These are phyloP conservation scores for Andrena cerasifolii DNA, from an alignment of 1,140 invertebrate species.

Conservation along the genomic window DNA sequence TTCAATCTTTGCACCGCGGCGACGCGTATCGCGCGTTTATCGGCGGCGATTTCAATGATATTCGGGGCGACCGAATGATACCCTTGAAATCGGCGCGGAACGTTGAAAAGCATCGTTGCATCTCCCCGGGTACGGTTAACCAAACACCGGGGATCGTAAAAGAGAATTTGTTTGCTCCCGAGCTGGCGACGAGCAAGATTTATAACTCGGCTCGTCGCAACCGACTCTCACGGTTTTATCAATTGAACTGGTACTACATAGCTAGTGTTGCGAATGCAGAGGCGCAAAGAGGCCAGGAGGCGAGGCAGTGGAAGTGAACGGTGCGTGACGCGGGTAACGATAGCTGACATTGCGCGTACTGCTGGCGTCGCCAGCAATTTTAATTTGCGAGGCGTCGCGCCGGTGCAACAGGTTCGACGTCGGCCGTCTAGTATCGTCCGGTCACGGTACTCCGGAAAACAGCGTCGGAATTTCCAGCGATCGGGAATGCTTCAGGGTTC, in stretches of 20 bases:
- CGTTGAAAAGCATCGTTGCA: too few relatives aligned
- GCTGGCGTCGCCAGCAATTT: conserved; percentile 6
- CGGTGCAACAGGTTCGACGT: conserved; percentile 53
- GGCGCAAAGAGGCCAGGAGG: background rate
- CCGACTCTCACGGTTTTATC: conserved; percentile 19
- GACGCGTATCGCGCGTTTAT: background rate
- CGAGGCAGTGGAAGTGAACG: background rate
- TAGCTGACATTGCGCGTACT: conserved; percentile 10
- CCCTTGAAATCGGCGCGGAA: too few relatives aligned
- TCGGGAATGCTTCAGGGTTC: too few relatives aligned
- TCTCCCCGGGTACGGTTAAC: background rate
- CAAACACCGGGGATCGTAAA: background rate
- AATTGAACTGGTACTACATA: conserved; percentile 13
- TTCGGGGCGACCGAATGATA: too few relatives aligned
- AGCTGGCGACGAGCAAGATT: background rate
- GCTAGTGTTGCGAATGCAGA: conserved; percentile 5
- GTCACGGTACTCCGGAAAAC: too few relatives aligned
- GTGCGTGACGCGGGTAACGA: conserved; percentile 43
- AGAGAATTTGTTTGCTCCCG: background rate
- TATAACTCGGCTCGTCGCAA: background rate
- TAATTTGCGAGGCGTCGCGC: conserved; percentile 22
- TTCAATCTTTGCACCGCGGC: background rate
- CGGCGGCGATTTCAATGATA: too few relatives aligned
- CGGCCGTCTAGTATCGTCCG: background rate
- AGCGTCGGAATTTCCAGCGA: too few relatives aligned